Conservation (phyloP, 2,888 invertebrate genomes). For the Synanthedon tipuliformis region DNA sequence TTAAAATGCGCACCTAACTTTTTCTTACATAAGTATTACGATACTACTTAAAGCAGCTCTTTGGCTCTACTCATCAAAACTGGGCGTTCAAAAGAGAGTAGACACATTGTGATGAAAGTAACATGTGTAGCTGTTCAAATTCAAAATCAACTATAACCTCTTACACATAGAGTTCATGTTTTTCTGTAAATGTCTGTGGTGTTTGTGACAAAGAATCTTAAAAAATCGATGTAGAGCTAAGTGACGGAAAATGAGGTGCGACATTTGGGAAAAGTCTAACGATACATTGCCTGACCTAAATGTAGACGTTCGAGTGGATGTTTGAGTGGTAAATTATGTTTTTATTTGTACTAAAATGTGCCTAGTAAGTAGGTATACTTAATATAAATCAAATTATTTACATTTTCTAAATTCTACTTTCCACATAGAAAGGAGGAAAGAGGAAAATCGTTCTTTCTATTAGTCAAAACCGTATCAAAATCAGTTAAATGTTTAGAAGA, state of each 20-base stretch:
- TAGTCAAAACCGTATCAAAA: no score
- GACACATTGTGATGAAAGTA: constrained; percentile 7
- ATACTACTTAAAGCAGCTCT: constrained; percentile 40
- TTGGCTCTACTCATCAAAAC: constrained; percentile 40
- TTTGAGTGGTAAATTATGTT: no score
- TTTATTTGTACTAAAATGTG: neutral
- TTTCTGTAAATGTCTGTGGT: constrained; percentile 2
- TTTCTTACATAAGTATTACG: constrained; percentile 30
- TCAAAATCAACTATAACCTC: neutral
- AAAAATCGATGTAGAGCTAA: constrained; percentile 27
- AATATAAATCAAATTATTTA: no score
- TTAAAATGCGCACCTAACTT: constrained; percentile 43
- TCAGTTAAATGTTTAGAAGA: no score
- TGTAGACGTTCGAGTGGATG: constrained; percentile 14
- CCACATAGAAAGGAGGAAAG: no score
- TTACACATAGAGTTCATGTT: constrained; percentile 16
- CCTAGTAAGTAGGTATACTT: no score
- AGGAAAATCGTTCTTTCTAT: no score
- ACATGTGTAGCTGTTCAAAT: neutral
- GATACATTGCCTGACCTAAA: constrained; percentile 50
- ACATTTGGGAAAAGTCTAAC: constrained; percentile 38
- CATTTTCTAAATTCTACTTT: no score
- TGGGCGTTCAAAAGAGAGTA: constrained; percentile 30
- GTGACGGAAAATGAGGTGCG: constrained; percentile 55
- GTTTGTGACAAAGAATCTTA: constrained; percentile 18